Evolutionary conservation across 2,888 invertebrate genomes (phyloP).

Genomic region (Cynaeus angustus): DNA sequence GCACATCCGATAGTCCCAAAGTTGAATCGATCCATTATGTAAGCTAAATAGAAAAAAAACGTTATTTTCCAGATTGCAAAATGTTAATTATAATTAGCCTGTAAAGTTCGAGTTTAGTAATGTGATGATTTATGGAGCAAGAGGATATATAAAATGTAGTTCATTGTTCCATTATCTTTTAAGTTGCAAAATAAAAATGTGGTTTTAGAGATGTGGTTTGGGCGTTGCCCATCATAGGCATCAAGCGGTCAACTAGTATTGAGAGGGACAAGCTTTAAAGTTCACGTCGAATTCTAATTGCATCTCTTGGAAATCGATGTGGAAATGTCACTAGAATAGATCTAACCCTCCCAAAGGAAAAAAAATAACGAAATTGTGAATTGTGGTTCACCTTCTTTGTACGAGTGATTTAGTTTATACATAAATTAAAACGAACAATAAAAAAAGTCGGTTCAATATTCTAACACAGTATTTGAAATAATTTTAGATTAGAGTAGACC

Average conservation of each 20-base stretch:
- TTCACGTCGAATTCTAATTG: constrained; percentile 22
- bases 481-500: too few species aligned
- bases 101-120: constrained; percentile 37
- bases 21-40: constrained; percentile 98
- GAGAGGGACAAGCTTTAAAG: constrained; percentile 44
- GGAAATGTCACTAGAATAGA: constrained; percentile 22
- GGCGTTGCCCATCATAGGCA: constrained; percentile 51
- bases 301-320: constrained; percentile 18
- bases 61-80: constrained; percentile 53
- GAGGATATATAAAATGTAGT: constrained; percentile 39
- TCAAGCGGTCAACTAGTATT: constrained; percentile 47
- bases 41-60: constrained; percentile 76
- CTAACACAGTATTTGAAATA: too few species aligned
- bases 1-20: constrained; percentile 99
- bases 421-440: constrained; percentile 27
- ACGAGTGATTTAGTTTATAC: not conserved
- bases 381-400: constrained; percentile 34
- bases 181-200: constrained; percentile 46
- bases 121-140: constrained; percentile 44
- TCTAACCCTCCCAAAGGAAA: constrained; percentile 13
- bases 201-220: constrained; percentile 45
- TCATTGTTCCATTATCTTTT: constrained; percentile 41
- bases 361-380: constrained; percentile 13
- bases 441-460: constrained; percentile 1
- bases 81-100: constrained; percentile 34